Conservation (phyloP, 1,140 invertebrate genomes). For the Spodoptera frugiperda region DNA sequence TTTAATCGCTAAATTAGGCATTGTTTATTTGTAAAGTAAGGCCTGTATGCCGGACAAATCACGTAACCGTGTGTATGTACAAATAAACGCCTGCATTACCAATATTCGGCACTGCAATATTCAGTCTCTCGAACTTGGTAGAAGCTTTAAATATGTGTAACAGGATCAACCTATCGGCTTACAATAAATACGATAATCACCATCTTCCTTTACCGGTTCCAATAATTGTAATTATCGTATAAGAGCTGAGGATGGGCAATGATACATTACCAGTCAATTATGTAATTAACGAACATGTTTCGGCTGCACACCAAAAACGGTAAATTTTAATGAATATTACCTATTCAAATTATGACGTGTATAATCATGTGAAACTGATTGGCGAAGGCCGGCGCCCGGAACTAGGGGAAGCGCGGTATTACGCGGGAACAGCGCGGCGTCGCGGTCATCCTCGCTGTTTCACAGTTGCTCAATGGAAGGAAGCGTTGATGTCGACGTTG, state of each 20-base stretch:
- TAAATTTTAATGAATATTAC: constrained; percentile 21
- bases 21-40: not conserved
- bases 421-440: constrained; percentile 5
- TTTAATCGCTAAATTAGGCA: not conserved
- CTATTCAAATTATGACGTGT: constrained; percentile 34
- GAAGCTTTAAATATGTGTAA: no score
- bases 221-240: not conserved
- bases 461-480: constrained; percentile 43
- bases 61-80: not conserved
- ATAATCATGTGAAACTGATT: constrained; percentile 42
- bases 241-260: constrained; percentile 11
- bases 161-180: not conserved
- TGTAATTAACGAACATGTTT: not conserved
- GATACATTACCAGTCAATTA: constrained; percentile 5
- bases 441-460: constrained; percentile 22
- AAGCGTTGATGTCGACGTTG: constrained; percentile 17
- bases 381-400: constrained; percentile 34
- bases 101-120: not conserved
- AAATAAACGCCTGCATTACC: not conserved
- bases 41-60: no score
- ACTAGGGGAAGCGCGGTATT: constrained; percentile 39
- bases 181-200: not conserved
- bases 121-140: not conserved
- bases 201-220: not conserved
- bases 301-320: not conserved